A percentile compares a stretch with the other conserved stretches of the same genome.
phyloP scores from a whole-genome alignment of 2,888 invertebrate genomes.

The Caenorhabditis afra region DNA sequence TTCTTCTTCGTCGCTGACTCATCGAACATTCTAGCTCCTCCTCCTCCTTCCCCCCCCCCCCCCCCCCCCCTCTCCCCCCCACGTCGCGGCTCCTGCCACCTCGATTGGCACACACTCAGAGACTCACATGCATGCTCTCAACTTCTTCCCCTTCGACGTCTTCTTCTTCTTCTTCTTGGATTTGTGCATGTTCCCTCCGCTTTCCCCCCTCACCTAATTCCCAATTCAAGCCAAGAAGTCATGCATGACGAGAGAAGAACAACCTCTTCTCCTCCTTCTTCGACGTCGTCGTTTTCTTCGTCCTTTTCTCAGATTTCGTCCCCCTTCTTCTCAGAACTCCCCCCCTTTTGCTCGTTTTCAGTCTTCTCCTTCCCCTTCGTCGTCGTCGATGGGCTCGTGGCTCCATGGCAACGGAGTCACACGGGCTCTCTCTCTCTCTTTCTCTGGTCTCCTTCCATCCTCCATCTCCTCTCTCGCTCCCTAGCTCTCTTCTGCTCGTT shows the following conservation, averaged over 20 bases:
- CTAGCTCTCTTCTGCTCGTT: constrained; percentile 19
- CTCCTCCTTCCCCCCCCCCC: constrained; percentile 5
- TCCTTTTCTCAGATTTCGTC: not conserved
- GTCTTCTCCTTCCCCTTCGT: no score
- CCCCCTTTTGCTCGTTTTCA: not conserved
- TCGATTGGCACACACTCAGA: constrained; percentile 36
- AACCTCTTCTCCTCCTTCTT: constrained; percentile 28
- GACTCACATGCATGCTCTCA: constrained; percentile 8
- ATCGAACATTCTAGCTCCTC: constrained; percentile 20
- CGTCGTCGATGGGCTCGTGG: not conserved
- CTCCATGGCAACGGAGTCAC: not conserved
- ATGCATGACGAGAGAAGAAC: constrained; percentile 40
- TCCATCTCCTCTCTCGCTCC: not conserved
- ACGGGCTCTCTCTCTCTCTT: not conserved
- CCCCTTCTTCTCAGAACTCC: not conserved
- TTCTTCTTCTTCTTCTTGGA: not conserved
- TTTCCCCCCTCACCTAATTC: constrained; percentile 36
- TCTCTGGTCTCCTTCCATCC: not conserved
- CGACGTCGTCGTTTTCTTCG: constrained; percentile 16
- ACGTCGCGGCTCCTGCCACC: constrained; percentile 25
- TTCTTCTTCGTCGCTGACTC: constrained; percentile 6
- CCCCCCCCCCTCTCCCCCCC: constrained; percentile 11
- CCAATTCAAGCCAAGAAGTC: constrained; percentile 42
- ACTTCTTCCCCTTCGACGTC: constrained; percentile 9
- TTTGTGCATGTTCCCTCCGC: constrained; percentile 37